Conservation (phyloP, 2,797 vertebrate genomes). For the Diceros bicornis region DNA sequence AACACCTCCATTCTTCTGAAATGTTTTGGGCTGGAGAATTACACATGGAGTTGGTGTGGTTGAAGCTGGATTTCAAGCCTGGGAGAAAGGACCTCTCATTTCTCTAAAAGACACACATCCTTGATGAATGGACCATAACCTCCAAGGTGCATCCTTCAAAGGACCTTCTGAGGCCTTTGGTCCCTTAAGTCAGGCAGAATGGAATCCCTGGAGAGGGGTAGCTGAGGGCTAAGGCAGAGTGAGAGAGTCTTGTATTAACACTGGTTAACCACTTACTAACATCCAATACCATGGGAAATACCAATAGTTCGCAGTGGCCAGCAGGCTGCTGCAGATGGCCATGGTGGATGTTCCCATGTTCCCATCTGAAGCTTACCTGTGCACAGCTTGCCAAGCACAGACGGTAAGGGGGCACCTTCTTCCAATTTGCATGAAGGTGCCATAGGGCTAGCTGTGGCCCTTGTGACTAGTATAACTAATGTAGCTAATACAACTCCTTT, state of each 20-base stretch:
- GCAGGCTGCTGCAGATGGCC: not conserved
- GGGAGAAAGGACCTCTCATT: not conserved
- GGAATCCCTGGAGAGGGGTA: not conserved
- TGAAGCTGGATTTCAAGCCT: not conserved
- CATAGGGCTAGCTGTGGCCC: slow-evolving; percentile 23
- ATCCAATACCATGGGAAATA: not conserved
- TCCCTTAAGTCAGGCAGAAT: not conserved
- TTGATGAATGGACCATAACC: not conserved
- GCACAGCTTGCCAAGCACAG: slow-evolving; percentile 54
- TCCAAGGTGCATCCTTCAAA: not conserved
- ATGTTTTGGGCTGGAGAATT: not conserved
- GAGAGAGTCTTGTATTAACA: not conserved
- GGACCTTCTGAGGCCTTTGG: slow-evolving; percentile 7
- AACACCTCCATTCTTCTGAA: not conserved
- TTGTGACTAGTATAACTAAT: not conserved
- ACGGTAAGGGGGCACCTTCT: not conserved
- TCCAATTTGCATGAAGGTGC: slow-evolving; percentile 45
- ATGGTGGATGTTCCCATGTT: not conserved
- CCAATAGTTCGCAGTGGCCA: not conserved
- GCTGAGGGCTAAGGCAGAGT: not conserved
- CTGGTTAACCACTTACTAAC: slow-evolving; percentile 8
- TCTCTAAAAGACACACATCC: not conserved
- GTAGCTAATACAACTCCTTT: not conserved
- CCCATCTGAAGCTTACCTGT: slow-evolving; percentile 9
- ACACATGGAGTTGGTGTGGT: not conserved